Percentiles rank a stretch among this genome's conserved stretches.
Evolutionary conservation across 2,797 vertebrate genomes (phyloP).

Genomic region (Luscinia megarhynchos): DNA sequence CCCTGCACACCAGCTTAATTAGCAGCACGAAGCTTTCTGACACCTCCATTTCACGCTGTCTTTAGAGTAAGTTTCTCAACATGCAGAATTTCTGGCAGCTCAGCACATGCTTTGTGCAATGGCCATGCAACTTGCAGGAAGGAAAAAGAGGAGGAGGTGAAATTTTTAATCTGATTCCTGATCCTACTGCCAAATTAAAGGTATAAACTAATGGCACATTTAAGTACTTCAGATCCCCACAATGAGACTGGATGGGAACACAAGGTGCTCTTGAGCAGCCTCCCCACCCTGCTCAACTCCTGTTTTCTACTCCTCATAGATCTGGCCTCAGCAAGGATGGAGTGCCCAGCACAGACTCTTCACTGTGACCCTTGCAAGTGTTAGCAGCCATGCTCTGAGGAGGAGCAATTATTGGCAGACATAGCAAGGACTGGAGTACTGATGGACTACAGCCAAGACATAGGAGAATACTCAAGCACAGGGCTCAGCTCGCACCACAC

Average conservation of each 20-base stretch:
- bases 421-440: not conserved
- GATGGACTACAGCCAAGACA: not conserved
- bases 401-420: not conserved
- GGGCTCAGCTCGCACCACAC: not conserved
- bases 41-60: conserved; percentile 61
- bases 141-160: not conserved
- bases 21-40: conserved; percentile 41
- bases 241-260: not conserved
- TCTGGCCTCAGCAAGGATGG: accelerated
- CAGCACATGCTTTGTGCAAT: not conserved
- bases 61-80: conserved; percentile 38
- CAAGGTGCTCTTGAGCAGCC: not conserved
- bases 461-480: not conserved
- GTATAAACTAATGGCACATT: not conserved
- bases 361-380: not conserved
- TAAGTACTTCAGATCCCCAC: not conserved
- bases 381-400: not conserved
- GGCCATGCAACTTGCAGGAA: not conserved
- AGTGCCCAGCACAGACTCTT: not conserved
- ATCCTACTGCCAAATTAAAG: conserved; percentile 11
- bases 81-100: conserved; percentile 13
- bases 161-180: conserved; percentile 42
- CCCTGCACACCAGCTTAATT: conserved; percentile 43
- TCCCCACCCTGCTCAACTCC: not conserved
- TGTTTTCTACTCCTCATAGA: not conserved